Percentiles rank a stretch among this genome's conserved stretches.
Evolutionary conservation across 2,113 vertebrate genomes (phyloP).

Genomic region (Onychorhynchus coronatus): DNA sequence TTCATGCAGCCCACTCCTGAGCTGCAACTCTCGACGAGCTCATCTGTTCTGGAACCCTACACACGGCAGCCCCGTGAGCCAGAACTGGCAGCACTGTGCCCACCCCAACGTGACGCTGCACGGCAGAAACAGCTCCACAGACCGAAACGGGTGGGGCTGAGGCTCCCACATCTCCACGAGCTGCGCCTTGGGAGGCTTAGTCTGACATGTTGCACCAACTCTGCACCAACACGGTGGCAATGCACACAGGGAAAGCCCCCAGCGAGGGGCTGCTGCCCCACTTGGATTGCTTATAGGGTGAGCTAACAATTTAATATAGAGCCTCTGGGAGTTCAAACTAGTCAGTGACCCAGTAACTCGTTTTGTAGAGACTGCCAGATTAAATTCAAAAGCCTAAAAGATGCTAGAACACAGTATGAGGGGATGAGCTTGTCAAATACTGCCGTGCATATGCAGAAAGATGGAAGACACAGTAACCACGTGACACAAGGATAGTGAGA

Average conservation of each 20-base stretch:
- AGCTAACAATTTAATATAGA: neutral
- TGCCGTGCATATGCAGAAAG: fast-evolving
- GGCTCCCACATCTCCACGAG: neutral
- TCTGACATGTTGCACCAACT: neutral
- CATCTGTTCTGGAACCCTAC: neutral
- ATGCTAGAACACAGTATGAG: neutral
- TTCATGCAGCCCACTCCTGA: neutral
- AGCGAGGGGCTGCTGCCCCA: neutral
- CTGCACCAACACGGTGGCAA: fast-evolving
- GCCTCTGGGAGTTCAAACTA: neutral
- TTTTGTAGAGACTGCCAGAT: neutral
- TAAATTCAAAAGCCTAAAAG: neutral
- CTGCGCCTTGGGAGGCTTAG: neutral
- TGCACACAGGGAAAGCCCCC: fast-evolving
- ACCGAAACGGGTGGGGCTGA: neutral
- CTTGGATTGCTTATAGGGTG: neutral
- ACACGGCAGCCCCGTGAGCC: too few species aligned
- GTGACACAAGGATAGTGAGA: neutral
- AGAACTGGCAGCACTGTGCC: neutral
- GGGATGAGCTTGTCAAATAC: neutral
- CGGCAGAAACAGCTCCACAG: neutral
- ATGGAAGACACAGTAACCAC: neutral
- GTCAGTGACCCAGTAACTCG: neutral
- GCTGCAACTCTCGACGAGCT: neutral
- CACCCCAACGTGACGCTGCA: neutral